Conservation (phyloP, 1,140 invertebrate genomes). For the Aphaenogaster floridana region DNA sequence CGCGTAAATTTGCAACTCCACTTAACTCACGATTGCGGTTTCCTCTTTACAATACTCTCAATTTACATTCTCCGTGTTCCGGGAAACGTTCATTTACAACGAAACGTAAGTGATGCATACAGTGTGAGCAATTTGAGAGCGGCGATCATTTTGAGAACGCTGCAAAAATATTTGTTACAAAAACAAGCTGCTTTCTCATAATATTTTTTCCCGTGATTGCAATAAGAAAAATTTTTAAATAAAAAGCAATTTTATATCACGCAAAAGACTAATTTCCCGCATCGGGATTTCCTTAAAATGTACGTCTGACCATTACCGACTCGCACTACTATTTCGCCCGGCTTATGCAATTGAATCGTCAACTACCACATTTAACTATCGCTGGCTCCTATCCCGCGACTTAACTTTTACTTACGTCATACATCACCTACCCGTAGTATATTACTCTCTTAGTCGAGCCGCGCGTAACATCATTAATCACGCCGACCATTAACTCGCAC, state of each 20-base stretch:
- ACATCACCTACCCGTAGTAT: slow-evolving; percentile 36
- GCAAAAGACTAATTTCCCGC: background rate
- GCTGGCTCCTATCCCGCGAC: background rate
- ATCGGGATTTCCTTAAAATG: background rate
- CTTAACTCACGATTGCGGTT: slow-evolving; percentile 41
- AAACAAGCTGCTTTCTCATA: background rate
- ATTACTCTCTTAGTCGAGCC: slow-evolving; percentile 43
- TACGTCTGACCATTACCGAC: background rate
- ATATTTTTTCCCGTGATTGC: background rate
- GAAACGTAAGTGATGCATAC: background rate
- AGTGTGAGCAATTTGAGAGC: background rate
- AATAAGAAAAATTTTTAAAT: background rate
- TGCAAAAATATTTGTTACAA: background rate
- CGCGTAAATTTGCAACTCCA: slow-evolving; percentile 49
- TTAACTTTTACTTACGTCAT: slow-evolving; percentile 52
- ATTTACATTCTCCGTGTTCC: slow-evolving; percentile 17
- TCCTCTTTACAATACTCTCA: slow-evolving; percentile 34
- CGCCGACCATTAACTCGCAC: slow-evolving; percentile 49
- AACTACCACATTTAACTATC: slow-evolving; percentile 23
- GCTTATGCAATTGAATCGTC: slow-evolving; percentile 51
- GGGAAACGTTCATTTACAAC: background rate
- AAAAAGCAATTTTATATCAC: background rate
- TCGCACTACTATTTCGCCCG: slow-evolving; percentile 8
- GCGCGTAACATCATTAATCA: slow-evolving; percentile 60
- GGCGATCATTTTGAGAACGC: background rate